Percentiles rank a stretch among this genome's conserved stretches.
Evolutionary conservation across 2,888 invertebrate species (phyloP).

Genomic region (Caenorhabditis afra): DNA sequence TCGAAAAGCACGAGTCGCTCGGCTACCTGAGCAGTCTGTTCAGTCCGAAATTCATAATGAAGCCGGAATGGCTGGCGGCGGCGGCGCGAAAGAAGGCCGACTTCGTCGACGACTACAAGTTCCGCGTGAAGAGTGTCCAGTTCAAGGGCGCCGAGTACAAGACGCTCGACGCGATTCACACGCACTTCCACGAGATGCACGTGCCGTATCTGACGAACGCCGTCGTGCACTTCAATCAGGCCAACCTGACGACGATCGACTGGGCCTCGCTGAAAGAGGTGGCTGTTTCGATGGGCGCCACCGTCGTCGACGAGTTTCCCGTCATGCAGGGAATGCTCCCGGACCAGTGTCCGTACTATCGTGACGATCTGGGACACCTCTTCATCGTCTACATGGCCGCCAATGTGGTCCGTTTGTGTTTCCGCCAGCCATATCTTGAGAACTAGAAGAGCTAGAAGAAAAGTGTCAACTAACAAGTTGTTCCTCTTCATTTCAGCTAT

Average conservation of each 20-base stretch:
- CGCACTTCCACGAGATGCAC: conserved; percentile 15
- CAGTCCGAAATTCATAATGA: conserved; percentile 23
- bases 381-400: conserved; percentile 19
- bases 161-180: conserved; percentile 20
- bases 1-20: conserved; percentile 7
- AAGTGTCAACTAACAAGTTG: no score
- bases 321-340: conserved; percentile 30
- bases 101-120: conserved; percentile 23
- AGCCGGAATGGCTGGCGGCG: conserved; percentile 19
- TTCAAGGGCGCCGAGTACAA: conserved; percentile 24
- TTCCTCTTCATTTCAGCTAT: no score
- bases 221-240: conserved; percentile 20
- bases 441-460: no score
- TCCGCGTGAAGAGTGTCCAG: conserved; percentile 16
- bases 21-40: not conserved
- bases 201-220: conserved; percentile 23
- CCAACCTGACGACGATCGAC: conserved; percentile 16
- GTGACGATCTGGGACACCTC: conserved; percentile 27
- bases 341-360: conserved; percentile 26
- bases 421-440: not conserved
- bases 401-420: conserved; percentile 16
- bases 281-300: conserved; percentile 10
- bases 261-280: conserved; percentile 10
- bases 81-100: not conserved
- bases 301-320: conserved; percentile 17